phyloP scores from a whole-genome alignment of 2,797 vertebrate genomes.

The Hippocampus kuda region DNA sequence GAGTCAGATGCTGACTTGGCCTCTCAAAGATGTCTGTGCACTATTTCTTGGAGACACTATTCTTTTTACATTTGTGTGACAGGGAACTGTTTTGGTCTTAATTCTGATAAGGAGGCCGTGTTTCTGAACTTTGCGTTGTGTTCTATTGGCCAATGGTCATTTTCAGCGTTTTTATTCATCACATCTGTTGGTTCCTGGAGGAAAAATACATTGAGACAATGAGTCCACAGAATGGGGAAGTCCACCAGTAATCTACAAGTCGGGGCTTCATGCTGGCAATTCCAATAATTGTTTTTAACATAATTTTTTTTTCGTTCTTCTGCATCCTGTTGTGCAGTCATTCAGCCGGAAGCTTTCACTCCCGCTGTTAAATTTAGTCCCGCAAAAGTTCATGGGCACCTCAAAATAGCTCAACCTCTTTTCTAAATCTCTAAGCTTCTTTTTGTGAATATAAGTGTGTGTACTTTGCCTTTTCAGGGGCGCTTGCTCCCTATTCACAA shows the following conservation, averaged over 20 bases:
- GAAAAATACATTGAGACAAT: not conserved
- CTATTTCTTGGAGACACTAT: not conserved
- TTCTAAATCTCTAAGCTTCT: slow-evolving; percentile 17
- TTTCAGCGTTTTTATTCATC: not conserved
- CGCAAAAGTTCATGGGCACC: not conserved
- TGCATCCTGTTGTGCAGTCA: slow-evolving; percentile 1
- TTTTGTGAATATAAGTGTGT: slow-evolving; percentile 11
- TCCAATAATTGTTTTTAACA: not conserved
- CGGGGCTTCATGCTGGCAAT: not conserved
- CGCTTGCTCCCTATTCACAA: not conserved
- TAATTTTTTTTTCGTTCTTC: not conserved
- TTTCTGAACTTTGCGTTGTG: not conserved
- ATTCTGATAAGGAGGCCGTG: not conserved
- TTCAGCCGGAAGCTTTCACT: slow-evolving; percentile 3
- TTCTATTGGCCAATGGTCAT: not conserved
- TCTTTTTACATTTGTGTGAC: not conserved
- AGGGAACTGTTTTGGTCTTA: not conserved
- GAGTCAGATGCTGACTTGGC: not conserved
- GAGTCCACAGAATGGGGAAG: not conserved
- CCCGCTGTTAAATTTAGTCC: slow-evolving; percentile 1
- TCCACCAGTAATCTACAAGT: not conserved
- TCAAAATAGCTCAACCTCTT: slow-evolving; percentile 16
- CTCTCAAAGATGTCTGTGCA: not conserved
- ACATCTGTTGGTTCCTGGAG: not conserved
- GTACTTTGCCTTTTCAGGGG: slow-evolving; percentile 3